phyloP scores from a whole-genome alignment of 1,140 invertebrate species.

The Dendroctonus ponderosae region DNA sequence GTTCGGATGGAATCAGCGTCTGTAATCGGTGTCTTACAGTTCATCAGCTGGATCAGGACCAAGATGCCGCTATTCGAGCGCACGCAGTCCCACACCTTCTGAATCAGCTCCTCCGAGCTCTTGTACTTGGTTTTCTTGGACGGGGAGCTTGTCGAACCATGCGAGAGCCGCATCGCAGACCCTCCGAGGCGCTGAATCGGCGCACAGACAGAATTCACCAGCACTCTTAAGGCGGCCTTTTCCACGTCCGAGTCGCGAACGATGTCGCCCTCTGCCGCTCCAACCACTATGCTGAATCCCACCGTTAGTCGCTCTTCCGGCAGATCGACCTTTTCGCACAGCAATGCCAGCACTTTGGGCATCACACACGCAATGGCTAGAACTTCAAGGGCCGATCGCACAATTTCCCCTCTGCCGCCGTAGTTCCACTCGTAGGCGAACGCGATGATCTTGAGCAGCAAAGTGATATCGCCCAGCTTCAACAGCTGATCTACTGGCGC shows the following conservation, averaged over 20 bases:
- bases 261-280: conserved; percentile 87
- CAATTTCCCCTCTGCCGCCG: conserved; percentile 83
- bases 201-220: conserved; percentile 92
- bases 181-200: conserved; percentile 74
- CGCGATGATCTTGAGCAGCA: conserved; percentile 83
- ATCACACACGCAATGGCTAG: conserved; percentile 86
- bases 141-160: conserved; percentile 56
- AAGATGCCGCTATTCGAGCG: conserved; percentile 95
- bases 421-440: conserved; percentile 91
- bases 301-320: conserved; percentile 72
- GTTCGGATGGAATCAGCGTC: conserved; percentile 93
- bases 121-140: conserved; percentile 73
- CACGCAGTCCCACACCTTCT: conserved; percentile 90
- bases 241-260: conserved; percentile 87
- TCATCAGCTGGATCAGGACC: conserved; percentile 81
- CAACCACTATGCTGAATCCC: conserved; percentile 73
- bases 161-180: conserved; percentile 63
- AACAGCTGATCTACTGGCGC: conserved; percentile 82
- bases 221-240: conserved; percentile 81
- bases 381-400: conserved; percentile 85
- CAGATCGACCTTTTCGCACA: conserved; percentile 77
- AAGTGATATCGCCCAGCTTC: conserved; percentile 77
- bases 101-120: conserved; percentile 81
- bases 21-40: conserved; percentile 90
- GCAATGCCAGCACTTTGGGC: conserved; percentile 78